These are phyloP conservation scores for Coelopa pilipes DNA, from an alignment of 2,888 invertebrate genomes.

Conservation along the genomic window DNA sequence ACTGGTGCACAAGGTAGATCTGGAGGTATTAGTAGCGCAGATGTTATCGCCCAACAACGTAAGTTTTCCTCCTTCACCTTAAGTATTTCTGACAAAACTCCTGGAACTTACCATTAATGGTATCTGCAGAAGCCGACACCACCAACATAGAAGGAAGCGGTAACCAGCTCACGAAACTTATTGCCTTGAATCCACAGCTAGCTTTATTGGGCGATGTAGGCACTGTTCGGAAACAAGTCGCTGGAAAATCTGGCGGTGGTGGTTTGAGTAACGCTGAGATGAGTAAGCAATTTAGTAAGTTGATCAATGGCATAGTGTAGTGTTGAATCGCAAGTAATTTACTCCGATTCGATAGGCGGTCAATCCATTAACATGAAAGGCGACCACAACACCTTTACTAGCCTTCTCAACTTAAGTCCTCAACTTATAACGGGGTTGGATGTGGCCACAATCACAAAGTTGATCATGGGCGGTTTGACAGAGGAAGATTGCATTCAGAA, in stretches of 20 bases:
- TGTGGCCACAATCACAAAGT: neutral
- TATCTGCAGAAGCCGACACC: too few species aligned
- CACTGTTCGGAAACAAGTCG: constrained; percentile 6
- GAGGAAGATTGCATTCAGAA: neutral
- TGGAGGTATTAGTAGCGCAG: too few species aligned
- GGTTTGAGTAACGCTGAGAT: neutral
- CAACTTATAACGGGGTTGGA: too few species aligned
- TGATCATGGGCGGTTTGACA: neutral
- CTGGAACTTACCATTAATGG: too few species aligned
- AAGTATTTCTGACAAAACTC: too few species aligned
- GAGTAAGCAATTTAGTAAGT: neutral
- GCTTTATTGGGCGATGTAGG: neutral
- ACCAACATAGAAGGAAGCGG: neutral
- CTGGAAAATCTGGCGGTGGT: neutral
- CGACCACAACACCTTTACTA: too few species aligned
- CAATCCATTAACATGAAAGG: too few species aligned
- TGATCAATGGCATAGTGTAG: neutral
- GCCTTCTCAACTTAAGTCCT: too few species aligned
- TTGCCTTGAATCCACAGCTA: constrained; percentile 11
- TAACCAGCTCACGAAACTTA: constrained; percentile 1
- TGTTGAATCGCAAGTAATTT: neutral
- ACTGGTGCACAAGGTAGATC: too few species aligned
- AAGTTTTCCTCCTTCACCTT: too few species aligned
- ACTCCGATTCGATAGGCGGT: neutral
- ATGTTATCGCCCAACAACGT: too few species aligned